Evolutionary conservation across 2,113 vertebrate genomes (phyloP).

Genomic region (Cricetomys ansorgei): DNA sequence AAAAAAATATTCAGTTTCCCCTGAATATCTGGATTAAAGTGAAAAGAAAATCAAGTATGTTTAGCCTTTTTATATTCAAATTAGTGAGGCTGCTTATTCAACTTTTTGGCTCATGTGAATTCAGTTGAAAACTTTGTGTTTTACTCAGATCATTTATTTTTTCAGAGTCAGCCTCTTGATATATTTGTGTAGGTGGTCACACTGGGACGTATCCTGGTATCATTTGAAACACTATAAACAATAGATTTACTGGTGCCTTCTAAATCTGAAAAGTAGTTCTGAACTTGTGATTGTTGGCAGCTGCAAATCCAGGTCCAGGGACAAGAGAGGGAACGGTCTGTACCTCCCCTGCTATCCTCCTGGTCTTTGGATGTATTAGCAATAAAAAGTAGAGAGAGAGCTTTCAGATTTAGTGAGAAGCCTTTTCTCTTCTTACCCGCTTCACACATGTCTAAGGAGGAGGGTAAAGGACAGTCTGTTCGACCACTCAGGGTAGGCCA

Average conservation of each 20-base stretch:
- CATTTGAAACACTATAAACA: constrained; percentile 17
- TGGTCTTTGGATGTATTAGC: background rate
- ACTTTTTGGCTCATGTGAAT: constrained; percentile 27
- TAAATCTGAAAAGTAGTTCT: constrained; percentile 40
- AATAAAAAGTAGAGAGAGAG: constrained; percentile 32
- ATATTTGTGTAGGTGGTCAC: constrained; percentile 35
- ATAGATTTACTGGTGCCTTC: background rate
- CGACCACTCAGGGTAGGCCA: background rate
- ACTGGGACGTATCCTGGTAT: constrained; percentile 27
- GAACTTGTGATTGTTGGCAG: constrained; percentile 39
- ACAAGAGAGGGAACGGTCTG: background rate
- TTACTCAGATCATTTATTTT: constrained; percentile 54
- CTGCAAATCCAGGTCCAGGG: constrained; percentile 29
- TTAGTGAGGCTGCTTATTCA: constrained; percentile 43
- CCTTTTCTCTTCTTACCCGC: background rate
- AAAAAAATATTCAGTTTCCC: constrained; percentile 68
- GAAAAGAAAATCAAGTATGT: constrained; percentile 58
- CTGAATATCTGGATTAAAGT: constrained; percentile 67
- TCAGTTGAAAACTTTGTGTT: constrained; percentile 52
- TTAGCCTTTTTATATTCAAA: constrained; percentile 65
- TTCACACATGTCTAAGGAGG: background rate
- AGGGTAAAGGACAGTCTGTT: background rate
- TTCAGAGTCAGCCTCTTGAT: constrained; percentile 44
- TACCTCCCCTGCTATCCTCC: background rate
- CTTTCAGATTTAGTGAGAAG: constrained; percentile 32